Evolutionary conservation across 2,113 vertebrate genomes (phyloP), one percentile per base, ranked within the genome.

Genomic region (Piprites chloris): DNA sequence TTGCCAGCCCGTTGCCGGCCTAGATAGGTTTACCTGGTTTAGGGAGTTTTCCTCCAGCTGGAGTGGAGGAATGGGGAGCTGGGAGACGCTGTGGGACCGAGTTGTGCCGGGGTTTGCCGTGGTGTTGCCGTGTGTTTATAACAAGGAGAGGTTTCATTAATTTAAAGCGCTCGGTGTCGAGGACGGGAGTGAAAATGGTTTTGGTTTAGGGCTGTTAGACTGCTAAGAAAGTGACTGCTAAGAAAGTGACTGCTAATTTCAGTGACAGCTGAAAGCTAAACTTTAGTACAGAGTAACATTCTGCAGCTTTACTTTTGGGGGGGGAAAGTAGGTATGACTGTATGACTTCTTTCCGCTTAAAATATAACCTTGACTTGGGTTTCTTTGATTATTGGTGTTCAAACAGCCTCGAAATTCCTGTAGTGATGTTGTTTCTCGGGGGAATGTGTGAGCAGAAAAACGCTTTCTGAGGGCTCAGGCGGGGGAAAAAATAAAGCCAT

Each of bases 371-470:
- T 47, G 14, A 23, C 39, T 23, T 47, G 77, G 79, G 75, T 41
- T 91, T 79, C 84, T 81, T 39, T 82, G 61, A 12, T 58, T 41
- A 27, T 23, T 93, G 6, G 1, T 91, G 95, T 84, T 85, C 46
- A 44, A 81, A 92, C 73, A 65, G 77, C 68, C 49, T 87, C 62
- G 65, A 18, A 94, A 39, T 27, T 90, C 42, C 12, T 32, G 33
- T 74, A 67, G 94, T 23, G 27, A 27, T 83, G 66, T 52, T 90
- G 75, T 90, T 85, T 91, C 79, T 47, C 59, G 93, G 95, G 90
- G 95, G 83, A 67, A 92, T 81, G 90, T 91, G 85, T 89, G 93
- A 95, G 85, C 79, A 91, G 91, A 67, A 84, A 76, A 61, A 69
- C 50, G 83, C 69, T 88, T 56, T 50, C 67, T 67, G 58, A 95